A percentile compares a stretch with the other conserved stretches of the same genome.
These are phyloP conservation scores for Pantherophis vulpinus DNA, from an alignment of 2,797 vertebrate species.

Conservation along the genomic window DNA sequence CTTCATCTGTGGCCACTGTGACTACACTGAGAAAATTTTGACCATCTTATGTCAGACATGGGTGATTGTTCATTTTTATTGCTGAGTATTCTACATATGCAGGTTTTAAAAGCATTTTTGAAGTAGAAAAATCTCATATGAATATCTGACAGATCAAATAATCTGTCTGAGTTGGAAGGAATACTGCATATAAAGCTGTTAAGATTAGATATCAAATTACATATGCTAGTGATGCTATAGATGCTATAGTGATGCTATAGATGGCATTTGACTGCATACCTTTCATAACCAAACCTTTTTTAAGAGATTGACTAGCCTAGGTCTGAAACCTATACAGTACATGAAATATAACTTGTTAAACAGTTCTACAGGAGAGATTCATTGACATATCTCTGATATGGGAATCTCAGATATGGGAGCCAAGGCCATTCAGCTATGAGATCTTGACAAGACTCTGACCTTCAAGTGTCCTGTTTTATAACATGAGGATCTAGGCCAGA, in stretches of 20 bases:
- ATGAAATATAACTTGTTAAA: not conserved
- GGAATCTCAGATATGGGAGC: not conserved
- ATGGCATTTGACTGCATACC: not conserved
- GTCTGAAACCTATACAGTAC: not conserved
- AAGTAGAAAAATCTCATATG: slow-evolving; percentile 8
- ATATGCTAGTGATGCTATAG: not conserved
- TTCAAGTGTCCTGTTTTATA: not conserved
- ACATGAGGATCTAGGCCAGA: not conserved
- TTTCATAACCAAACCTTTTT: not conserved
- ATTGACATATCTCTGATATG: not conserved
- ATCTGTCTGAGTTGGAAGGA: not conserved
- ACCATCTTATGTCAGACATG: not conserved
- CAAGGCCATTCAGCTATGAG: not conserved
- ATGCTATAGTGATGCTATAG: not conserved
- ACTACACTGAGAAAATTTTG: not conserved
- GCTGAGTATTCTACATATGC: fast-evolving
- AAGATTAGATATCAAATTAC: not conserved
- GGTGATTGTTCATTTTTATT: not conserved
- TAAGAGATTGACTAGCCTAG: not conserved
- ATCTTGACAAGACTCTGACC: not conserved
- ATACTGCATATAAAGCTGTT: slow-evolving; percentile 22
- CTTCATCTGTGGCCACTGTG: not conserved
- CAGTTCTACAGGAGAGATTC: not conserved
- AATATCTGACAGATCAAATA: not conserved
- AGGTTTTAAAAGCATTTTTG: not conserved